Base-by-base conservation (phyloP, 2,888 invertebrate species). In the Synergus umbraculus region DNA sequence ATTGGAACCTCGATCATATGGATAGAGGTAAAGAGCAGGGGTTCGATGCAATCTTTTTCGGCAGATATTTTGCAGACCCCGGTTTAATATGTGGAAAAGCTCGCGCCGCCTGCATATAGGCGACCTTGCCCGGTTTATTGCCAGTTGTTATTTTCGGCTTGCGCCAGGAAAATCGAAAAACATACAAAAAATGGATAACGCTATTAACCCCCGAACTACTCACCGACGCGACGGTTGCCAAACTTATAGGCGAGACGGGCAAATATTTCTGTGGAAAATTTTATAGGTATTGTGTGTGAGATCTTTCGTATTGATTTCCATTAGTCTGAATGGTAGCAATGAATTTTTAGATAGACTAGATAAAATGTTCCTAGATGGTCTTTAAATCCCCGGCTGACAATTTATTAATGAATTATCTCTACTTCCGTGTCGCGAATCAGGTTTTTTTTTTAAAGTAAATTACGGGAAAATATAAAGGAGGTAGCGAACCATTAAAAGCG, bases 11-110 rank as follows among this genome's bases (percentile, higher is more conserved):
- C 22, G 69, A 46, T 78, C 65, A 76, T 69, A 81, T 79, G 66
- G 82, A 81, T 81, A 79, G 67, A 67, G 77, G 79, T 79, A 58
- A 67, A 76, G 79, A 18, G 4, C 80, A 79, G 49, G 78, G 82
- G 79, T 81, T 83, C 81, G 82, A 83, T 84, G 78, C 79, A 82
- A 79, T 80, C 67, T 83, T 66, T 76, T 85, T 83, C 83, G 82
- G 83, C 81, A 81, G 82, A 43, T 60, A 76, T 76, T 63, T 76
- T 63, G 46, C 78, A 49, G 49, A 41, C 79, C 64, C 18, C 82
- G 85, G 89, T 87, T 89, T 88, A 89, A 90, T 90, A 89, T 89
- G 89, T 87, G 90, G 88, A 89, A 89, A 89, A 88, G 88, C 88
- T 88, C 86, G 88, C 82, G 78, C 80, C 79, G 83, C 65, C 49